These are phyloP conservation scores for Autographa gamma DNA, from an alignment of 2,888 invertebrate genomes.

Conservation along the genomic window DNA sequence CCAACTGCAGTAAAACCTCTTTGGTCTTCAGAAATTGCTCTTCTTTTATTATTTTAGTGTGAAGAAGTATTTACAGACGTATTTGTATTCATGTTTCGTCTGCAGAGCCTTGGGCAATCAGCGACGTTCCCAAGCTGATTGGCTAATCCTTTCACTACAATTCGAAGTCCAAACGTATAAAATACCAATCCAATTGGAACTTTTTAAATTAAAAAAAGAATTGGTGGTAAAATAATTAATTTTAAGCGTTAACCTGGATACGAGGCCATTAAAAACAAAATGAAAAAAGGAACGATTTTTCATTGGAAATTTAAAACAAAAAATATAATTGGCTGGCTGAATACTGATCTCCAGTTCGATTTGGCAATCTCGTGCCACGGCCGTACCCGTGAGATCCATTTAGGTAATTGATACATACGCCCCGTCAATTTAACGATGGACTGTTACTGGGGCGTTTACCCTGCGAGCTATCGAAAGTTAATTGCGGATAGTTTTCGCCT, in stretches of 20 bases:
- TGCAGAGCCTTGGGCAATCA: conserved; percentile 6
- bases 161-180: not conserved
- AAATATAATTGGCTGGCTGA: conserved; percentile 55
- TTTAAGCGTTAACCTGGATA: not conserved
- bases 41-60: not conserved
- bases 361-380: conserved; percentile 47
- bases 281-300: conserved; percentile 29
- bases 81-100: not conserved
- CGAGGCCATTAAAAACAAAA: conserved; percentile 6
- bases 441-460: conserved; percentile 59
- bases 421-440: conserved; percentile 68
- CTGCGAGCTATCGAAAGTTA: conserved; percentile 61
- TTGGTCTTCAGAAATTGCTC: not conserved
- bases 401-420: conserved; percentile 80
- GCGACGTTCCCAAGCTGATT: not conserved
- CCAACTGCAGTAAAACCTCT: not conserved
- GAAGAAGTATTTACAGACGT: not conserved
- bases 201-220: not conserved
- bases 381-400: conserved; percentile 72
- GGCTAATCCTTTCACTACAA: not conserved
- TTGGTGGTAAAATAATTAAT: not conserved
- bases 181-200: not conserved
- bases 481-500: conserved; percentile 58
- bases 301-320: conserved; percentile 13
- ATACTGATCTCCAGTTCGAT: conserved; percentile 50